Conservation (phyloP, 2,888 invertebrate species). For the Cheilosia grossa region DNA sequence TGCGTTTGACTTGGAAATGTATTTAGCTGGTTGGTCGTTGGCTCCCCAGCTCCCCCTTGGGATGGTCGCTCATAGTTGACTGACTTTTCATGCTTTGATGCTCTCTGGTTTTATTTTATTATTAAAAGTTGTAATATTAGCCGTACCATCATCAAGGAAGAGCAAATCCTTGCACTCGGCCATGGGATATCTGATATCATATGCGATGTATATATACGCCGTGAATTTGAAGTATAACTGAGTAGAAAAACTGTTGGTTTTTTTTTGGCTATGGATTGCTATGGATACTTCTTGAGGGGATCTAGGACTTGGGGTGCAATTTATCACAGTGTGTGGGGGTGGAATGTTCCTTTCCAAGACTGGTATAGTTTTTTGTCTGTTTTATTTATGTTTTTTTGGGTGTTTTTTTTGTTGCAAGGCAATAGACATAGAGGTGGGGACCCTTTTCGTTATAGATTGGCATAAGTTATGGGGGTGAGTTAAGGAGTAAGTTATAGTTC, state of each 20-base stretch:
- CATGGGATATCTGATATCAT: slow-evolving; percentile 17
- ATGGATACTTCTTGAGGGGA: slow-evolving; percentile 44
- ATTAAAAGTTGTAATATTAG: slow-evolving; percentile 78
- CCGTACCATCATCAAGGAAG: slow-evolving; percentile 6
- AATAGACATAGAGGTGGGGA: not conserved
- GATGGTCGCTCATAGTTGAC: slow-evolving; percentile 81
- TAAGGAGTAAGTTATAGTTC: slow-evolving; percentile 28
- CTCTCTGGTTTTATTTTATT: slow-evolving; percentile 81
- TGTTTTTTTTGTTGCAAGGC: slow-evolving; percentile 28
- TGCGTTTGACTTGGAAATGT: slow-evolving; percentile 15
- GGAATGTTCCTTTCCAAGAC: slow-evolving; percentile 62
- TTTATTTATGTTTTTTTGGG: slow-evolving; percentile 48
- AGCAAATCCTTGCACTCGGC: slow-evolving; percentile 47
- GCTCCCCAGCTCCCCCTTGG: slow-evolving; percentile 29
- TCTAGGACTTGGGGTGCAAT: slow-evolving; percentile 53
- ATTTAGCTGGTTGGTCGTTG: slow-evolving; percentile 8
- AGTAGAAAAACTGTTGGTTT: slow-evolving; percentile 66
- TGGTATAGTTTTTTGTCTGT: slow-evolving; percentile 44
- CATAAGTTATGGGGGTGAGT: slow-evolving; percentile 36
- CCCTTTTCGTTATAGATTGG: slow-evolving; percentile 40
- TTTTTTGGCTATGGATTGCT: slow-evolving; percentile 1
- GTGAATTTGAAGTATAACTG: slow-evolving; percentile 67
- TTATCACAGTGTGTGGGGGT: slow-evolving; percentile 34
- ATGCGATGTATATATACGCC: slow-evolving; percentile 47
- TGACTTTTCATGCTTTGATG: slow-evolving; percentile 83